Percentiles rank a stretch among this genome's conserved stretches.
These are phyloP conservation scores for Dromaius novaehollandiae DNA, from an alignment of 2,113 vertebrate species.

Conservation along the genomic window DNA sequence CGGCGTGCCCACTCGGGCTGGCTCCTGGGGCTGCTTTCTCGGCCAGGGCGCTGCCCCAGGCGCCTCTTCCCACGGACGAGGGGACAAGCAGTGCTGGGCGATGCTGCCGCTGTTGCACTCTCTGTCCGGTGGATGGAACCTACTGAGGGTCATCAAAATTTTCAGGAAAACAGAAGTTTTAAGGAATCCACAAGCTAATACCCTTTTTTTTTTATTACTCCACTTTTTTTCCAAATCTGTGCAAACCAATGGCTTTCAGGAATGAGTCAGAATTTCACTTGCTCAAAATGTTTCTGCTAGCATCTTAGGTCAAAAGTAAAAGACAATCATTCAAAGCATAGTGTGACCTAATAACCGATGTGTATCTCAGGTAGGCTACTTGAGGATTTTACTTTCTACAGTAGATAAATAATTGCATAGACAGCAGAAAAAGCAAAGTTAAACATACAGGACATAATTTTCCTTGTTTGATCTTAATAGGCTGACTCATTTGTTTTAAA, in stretches of 20 bases:
- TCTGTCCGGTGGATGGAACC: background rate
- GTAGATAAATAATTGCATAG: background rate
- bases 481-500: background rate
- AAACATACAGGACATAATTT: background rate
- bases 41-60: conserved; percentile 27
- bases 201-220: background rate
- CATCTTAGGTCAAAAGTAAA: background rate
- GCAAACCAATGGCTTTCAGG: background rate
- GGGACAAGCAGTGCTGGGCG: background rate
- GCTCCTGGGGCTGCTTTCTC: conserved; percentile 20
- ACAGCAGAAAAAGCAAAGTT: background rate
- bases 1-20: conserved; percentile 22
- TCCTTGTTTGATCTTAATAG: background rate
- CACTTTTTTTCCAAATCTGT: background rate
- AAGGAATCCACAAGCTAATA: background rate
- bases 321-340: background rate
- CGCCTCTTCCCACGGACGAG: conserved; percentile 2
- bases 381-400: background rate
- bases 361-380: background rate
- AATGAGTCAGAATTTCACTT: background rate
- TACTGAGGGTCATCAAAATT: background rate
- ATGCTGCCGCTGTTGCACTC: background rate
- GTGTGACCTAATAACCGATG: background rate
- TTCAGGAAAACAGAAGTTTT: background rate
- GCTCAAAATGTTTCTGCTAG: background rate